Conservation (phyloP, 2,113 vertebrate genomes). For the Alouatta palliata region DNA sequence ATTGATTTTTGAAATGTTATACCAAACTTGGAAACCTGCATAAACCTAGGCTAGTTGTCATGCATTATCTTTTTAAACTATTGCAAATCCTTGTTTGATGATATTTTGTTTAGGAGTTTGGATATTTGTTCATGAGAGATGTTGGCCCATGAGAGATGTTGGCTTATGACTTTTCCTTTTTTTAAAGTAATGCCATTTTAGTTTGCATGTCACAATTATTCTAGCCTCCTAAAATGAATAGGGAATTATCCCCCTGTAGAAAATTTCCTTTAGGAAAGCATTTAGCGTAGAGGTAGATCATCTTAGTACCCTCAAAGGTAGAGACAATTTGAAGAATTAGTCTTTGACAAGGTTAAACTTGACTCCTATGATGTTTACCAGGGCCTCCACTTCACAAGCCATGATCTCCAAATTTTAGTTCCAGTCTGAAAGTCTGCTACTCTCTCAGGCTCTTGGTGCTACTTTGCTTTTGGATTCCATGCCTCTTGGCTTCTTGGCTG, state of each 20-base stretch:
- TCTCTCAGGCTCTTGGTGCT: not conserved
- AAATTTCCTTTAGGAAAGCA: not conserved
- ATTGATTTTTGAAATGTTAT: not conserved
- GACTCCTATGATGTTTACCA: not conserved
- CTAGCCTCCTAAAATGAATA: not conserved
- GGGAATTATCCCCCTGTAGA: not conserved
- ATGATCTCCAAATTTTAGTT: not conserved
- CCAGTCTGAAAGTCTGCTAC: not conserved
- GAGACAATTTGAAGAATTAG: not conserved
- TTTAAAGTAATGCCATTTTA: not conserved
- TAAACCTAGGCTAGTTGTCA: not conserved
- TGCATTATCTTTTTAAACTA: not conserved
- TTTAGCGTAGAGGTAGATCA: not conserved
- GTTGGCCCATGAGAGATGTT: not conserved
- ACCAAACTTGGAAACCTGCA: not conserved
- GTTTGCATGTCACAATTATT: not conserved
- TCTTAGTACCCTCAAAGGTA: not conserved
- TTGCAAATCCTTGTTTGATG: not conserved
- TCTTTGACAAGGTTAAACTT: not conserved
- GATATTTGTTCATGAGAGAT: not conserved
- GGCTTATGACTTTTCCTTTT: not conserved
- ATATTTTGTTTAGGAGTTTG: not conserved
- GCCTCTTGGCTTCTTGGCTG: not conserved
- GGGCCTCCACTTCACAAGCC: not conserved
- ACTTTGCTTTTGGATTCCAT: not conserved